A percentile compares a stretch with the other conserved stretches of the same genome.
phyloP scores from a whole-genome alignment of 2,888 invertebrate species.

The Dicyrtoma fusca region DNA sequence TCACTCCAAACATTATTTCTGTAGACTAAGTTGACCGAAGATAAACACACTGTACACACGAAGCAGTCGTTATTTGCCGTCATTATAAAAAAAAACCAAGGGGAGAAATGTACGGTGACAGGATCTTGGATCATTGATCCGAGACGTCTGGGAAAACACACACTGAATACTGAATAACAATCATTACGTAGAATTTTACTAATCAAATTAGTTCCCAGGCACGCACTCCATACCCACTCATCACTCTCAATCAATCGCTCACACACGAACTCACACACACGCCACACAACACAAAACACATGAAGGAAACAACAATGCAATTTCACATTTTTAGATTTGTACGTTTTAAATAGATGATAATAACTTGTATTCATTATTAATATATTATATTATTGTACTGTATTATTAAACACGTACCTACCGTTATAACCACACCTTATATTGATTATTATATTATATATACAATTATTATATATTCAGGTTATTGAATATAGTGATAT shows the following conservation, averaged over 20 bases:
- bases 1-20: neutral
- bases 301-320: too few species aligned
- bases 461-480: slow-evolving; percentile 33
- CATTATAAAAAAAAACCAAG: too few species aligned
- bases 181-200: neutral
- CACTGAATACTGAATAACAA: slow-evolving; percentile 17
- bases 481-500: slow-evolving; percentile 46
- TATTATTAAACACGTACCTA: slow-evolving; percentile 1
- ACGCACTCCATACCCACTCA: slow-evolving; percentile 4
- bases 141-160: neutral
- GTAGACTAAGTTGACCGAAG: too few species aligned
- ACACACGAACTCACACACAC: too few species aligned
- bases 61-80: neutral
- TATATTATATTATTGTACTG: slow-evolving; percentile 30
- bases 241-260: too few species aligned
- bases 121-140: neutral
- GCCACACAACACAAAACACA: too few species aligned
- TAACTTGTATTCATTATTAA: slow-evolving; percentile 7
- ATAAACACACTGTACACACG: neutral
- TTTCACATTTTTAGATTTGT: too few species aligned
- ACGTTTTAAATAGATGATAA: neutral
- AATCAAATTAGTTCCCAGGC: slow-evolving; percentile 7
- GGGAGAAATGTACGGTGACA: too few species aligned
- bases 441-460: slow-evolving; percentile 25
- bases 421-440: neutral